Base-by-base conservation (phyloP, 2,113 vertebrate genomes). In the Limnothrissa miodon region DNA sequence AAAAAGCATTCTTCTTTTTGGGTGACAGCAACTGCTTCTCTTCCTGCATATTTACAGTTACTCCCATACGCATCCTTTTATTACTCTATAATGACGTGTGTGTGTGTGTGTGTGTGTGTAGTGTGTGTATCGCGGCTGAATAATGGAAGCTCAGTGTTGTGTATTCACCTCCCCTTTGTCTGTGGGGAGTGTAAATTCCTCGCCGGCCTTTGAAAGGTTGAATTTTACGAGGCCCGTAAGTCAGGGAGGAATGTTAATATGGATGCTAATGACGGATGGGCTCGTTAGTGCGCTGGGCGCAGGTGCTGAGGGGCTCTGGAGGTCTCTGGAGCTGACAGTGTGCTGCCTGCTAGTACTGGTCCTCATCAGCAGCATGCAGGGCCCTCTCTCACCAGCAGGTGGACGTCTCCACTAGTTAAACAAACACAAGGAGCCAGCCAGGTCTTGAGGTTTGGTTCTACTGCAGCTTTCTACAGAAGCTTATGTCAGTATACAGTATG, bases 151-250 rank as follows among this genome's bases (percentile, higher is more conserved):
- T 82, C 21, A 29, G 80, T 78, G 45, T 81, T 85, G 82, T 82
- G 83, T 88, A 85, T 89, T 89, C 62, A 70, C 82, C 46, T 42
- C 19, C 51, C 62, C 42, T 82, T 84, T 82, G 86, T 83, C 78
- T 42, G 80, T 80, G 46, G 80, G 48, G 70, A 84, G 87, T 85
- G 83, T 88, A 80, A 87, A 89, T 89, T 91, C 87, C 82, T 82
- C 53, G 62, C 82, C 44, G 79, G 85, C 85, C 83, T 86, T 89
- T 83, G 84, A 84, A 42, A 82, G 83, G 78, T 79, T 62, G 86
- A 87, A 85, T 81, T 86, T 89, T 83, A 83, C 82, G 84, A 48
- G 86, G 46, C 78, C 89, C 86, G 83, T 87, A 88, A 90, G 85
- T 79, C 74, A 87, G 88, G 81, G 78, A 80, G 82, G 85, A 87